phyloP scores from a whole-genome alignment of 2,797 vertebrate genomes.

The Oreortyx pictus region DNA sequence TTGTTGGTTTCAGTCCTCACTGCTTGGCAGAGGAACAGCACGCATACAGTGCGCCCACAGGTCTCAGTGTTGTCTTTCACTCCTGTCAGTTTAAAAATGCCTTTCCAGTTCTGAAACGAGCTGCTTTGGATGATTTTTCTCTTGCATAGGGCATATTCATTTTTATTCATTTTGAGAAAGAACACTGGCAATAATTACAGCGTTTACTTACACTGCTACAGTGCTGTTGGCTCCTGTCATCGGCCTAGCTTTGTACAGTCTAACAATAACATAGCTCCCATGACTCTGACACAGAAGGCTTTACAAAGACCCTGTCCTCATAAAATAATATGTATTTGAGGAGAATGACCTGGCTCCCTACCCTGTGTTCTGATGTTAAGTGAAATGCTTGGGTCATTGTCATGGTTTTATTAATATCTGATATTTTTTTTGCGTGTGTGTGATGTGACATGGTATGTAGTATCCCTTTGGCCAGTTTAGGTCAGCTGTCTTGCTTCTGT shows the following conservation, averaged over 20 bases:
- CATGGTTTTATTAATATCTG: not conserved
- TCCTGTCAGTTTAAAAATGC: not conserved
- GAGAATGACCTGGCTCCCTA: not conserved
- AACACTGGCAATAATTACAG: not conserved
- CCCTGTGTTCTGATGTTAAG: accelerated
- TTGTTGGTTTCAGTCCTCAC: not conserved
- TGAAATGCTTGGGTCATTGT: not conserved
- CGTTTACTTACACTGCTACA: not conserved
- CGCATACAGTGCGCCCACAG: not conserved
- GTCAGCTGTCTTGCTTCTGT: not conserved
- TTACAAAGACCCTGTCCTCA: not conserved
- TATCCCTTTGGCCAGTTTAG: not conserved
- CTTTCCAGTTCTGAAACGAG: not conserved
- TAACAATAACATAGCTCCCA: not conserved
- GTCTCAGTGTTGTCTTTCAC: not conserved
- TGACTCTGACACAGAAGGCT: not conserved
- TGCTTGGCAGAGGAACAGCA: not conserved
- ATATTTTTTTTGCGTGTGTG: not conserved
- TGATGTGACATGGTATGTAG: not conserved
- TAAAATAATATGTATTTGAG: not conserved
- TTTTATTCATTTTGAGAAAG: not conserved
- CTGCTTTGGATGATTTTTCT: not conserved
- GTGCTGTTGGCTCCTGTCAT: not conserved
- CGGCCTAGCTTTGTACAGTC: not conserved
- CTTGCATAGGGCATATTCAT: not conserved